Base-by-base conservation (phyloP, 1,140 invertebrate species). In the Bradysia coprophila region DNA sequence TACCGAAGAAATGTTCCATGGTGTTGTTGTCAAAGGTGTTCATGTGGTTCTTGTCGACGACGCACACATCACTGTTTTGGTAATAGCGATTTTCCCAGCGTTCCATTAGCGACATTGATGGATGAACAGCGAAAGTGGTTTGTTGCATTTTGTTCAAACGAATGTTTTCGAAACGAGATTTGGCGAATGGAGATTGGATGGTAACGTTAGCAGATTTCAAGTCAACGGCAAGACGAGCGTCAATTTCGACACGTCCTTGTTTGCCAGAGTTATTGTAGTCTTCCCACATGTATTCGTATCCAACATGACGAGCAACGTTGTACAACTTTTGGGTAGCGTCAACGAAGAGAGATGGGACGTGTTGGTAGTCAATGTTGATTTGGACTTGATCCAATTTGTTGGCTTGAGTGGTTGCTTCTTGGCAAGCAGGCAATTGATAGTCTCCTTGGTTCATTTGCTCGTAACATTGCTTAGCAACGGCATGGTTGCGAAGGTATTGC, bases 11-110 rank as follows among this genome's bases (percentile, higher is more conserved):
- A 13, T 73, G 53, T 3, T 68, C 56, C 48, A 73, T 77, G 13
- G 57, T 61, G 11, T 56, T 63, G 46, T 71, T 66, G 50, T 74
- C 73, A 59, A 79, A 80, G 0, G 76, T 79, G 44, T 58, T 66
- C 11, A 67, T 64, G 31, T 54, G 51, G 10, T 53, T 59, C 2
- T 60, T 54, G 45, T 78, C 75, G 32, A 80, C 49, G 13, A 62
- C 53, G 49, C 78, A 81, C 34, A 51, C 49, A 41, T 56, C 62
- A 20, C 13, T 34, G 24, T 28, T 28, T 13, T 28, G 24, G 24
- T 28, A 8, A 8, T 8, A 28, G 6, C 24, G 24, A 6, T 8
- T 28, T 28, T 28, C 24, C 24, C 24, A 28, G 13, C 24, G 24
- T 8, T 28, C 13, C 24, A 28, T 8, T 13, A 28, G 13, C 6